Conservation (phyloP, 2,888 invertebrate species). For the Campaea margaritaria region DNA sequence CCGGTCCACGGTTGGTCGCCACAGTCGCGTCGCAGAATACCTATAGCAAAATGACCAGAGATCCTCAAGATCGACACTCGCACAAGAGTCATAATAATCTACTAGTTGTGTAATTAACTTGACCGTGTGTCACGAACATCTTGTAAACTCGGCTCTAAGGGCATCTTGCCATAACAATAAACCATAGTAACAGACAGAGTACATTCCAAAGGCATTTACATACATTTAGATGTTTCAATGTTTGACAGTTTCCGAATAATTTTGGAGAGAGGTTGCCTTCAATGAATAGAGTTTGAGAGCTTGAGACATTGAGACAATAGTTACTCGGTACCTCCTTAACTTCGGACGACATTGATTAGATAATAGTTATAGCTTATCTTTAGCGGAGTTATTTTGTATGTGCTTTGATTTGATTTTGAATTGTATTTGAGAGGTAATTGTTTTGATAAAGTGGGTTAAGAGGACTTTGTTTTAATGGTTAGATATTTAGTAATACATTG, state of each 20-base stretch:
- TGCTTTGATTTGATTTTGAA: constrained; percentile 16
- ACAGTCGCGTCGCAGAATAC: no score
- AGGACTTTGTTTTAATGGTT: no score
- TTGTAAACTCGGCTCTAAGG: constrained; percentile 66
- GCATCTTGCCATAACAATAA: constrained; percentile 81
- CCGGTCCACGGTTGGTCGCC: no score
- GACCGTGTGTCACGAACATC: constrained; percentile 60
- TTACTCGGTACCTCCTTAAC: no score
- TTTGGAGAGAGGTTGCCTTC: constrained; percentile 55
- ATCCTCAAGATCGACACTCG: no score
- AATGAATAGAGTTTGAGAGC: constrained; percentile 49
- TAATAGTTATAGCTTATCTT: no score
- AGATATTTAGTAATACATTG: no score
- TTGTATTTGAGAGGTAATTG: constrained; percentile 9
- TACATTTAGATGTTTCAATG: constrained; percentile 71
- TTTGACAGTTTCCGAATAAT: constrained; percentile 75
- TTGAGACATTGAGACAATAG: background rate
- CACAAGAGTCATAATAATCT: no score
- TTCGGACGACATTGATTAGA: no score
- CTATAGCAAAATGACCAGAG: no score
- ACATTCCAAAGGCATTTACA: constrained; percentile 67
- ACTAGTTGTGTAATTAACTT: no score
- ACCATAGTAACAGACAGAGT: constrained; percentile 53
- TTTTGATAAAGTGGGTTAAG: no score
- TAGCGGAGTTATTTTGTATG: background rate